These are phyloP conservation scores for Shargacucullia verbasci DNA, from an alignment of 2,888 invertebrate species.

Conservation along the genomic window DNA sequence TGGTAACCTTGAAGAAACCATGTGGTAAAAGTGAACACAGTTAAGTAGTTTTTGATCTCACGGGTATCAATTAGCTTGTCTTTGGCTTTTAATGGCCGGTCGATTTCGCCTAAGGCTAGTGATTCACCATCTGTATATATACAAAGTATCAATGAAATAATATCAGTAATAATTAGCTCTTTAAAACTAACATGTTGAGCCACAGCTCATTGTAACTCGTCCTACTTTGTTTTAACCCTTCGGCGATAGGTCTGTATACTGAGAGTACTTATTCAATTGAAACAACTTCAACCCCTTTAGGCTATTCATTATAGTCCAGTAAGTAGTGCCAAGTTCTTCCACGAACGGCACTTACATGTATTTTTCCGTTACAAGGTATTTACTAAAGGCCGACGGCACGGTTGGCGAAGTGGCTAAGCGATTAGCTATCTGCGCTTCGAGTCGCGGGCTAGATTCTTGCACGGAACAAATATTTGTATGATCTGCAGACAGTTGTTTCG, in stretches of 20 bases:
- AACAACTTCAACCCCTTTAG: conserved; percentile 17
- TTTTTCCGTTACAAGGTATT: neutral
- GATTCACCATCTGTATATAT: neutral
- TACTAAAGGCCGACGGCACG: too few species aligned
- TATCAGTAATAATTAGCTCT: conserved; percentile 3
- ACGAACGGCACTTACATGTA: conserved; percentile 18
- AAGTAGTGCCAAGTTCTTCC: conserved; percentile 5
- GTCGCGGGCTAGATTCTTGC: too few species aligned
- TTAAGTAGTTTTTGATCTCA: neutral
- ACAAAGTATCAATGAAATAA: neutral
- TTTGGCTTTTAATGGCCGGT: neutral
- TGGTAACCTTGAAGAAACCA: too few species aligned
- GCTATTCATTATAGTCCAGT: conserved; percentile 9
- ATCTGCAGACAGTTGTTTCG: too few species aligned
- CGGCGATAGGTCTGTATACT: conserved; percentile 33
- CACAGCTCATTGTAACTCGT: conserved; percentile 21
- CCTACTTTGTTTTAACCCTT: conserved; percentile 25
- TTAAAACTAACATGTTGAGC: conserved; percentile 2
- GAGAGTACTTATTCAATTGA: conserved; percentile 36
- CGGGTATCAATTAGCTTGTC: neutral
- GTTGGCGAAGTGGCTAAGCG: too few species aligned
- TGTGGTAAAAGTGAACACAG: too few species aligned
- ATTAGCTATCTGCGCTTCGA: too few species aligned
- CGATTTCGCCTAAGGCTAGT: neutral
- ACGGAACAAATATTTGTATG: too few species aligned